These are phyloP conservation scores for Pangasius krempfi DNA, from an alignment of 2,797 vertebrate genomes.

Conservation along the genomic window DNA sequence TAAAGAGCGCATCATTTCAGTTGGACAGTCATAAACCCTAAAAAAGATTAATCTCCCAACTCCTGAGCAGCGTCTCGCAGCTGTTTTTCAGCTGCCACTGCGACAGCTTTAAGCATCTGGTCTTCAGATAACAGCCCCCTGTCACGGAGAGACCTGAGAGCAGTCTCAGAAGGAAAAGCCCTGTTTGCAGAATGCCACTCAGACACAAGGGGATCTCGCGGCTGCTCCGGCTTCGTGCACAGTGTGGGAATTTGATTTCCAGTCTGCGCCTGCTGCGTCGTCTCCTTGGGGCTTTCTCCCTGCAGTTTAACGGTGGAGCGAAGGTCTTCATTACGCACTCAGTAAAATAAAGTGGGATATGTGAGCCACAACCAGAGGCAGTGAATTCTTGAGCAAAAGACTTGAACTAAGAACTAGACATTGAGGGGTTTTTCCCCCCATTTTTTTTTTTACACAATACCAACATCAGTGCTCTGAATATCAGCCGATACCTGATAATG, in stretches of 20 bases:
- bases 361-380: neutral
- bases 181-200: constrained; percentile 46
- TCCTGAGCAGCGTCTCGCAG: no score
- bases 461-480: no score
- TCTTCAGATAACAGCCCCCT: constrained; percentile 16
- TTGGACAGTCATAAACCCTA: neutral
- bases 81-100: neutral
- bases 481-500: neutral
- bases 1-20: neutral
- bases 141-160: constrained; percentile 28
- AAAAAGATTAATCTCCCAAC: neutral
- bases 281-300: constrained; percentile 29
- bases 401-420: neutral
- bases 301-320: constrained; percentile 20
- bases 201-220: constrained; percentile 43
- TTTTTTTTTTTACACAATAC: neutral
- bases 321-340: constrained; percentile 25
- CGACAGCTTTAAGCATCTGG: neutral
- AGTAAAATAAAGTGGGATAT: constrained; percentile 14
- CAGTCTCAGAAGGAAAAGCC: constrained; percentile 40
- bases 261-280: constrained; percentile 31
- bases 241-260: constrained; percentile 38
- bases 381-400: neutral
- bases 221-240: constrained; percentile 39
- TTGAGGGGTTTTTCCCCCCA: neutral